Evolutionary conservation across 1,140 invertebrate genomes (phyloP), one percentile per base, ranked within the genome.

Genomic region (Aradophagus sp.): DNA sequence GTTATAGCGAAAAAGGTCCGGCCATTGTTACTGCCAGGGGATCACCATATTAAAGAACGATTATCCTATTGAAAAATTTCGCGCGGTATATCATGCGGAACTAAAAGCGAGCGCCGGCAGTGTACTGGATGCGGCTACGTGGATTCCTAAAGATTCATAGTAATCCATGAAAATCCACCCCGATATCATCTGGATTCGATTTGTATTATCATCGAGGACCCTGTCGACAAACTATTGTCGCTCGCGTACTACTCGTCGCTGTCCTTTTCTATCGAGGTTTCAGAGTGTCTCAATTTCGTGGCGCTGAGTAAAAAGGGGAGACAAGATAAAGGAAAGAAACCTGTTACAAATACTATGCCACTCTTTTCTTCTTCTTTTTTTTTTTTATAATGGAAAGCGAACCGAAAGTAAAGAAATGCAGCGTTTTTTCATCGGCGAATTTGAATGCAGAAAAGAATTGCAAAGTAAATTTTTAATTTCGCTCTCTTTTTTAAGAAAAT

Each of bases 91-190:
- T 45, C 39, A 44, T 11, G 27, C 2, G 3, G 23, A 27, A 38
- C 31, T 23, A 38, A 31, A 45, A 45, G 31, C 16, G n/a, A 31
- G 12, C 27, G 17, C 29, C 39, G 0, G 1, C 1, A 17, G 6
- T 55, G 12, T 35, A 44, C 26, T 35, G 17, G 16, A 12, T 34
- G 12, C 39, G n/a, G 15, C 7, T 11, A 4, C 27, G 10, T 11
- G 13, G n/a, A 58, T 58, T 16, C 32, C 31, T 39, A 32, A 59
- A 59, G 35, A 59, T 59, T 59, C 55, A 59, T 59, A 48, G 42
- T 59, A 59, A 59, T 59, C 42, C 55, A 39, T 32, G 55, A 48
- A 59, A 39, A 48, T 59, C 42, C 44, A 41, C 7, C 12, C 7
- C n/a, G 53, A 59, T 48, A 59, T 39, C 13, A 59, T 48, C 35